phyloP scores from a whole-genome alignment of 2,113 vertebrate species.

The Poicephalus meyeri region DNA sequence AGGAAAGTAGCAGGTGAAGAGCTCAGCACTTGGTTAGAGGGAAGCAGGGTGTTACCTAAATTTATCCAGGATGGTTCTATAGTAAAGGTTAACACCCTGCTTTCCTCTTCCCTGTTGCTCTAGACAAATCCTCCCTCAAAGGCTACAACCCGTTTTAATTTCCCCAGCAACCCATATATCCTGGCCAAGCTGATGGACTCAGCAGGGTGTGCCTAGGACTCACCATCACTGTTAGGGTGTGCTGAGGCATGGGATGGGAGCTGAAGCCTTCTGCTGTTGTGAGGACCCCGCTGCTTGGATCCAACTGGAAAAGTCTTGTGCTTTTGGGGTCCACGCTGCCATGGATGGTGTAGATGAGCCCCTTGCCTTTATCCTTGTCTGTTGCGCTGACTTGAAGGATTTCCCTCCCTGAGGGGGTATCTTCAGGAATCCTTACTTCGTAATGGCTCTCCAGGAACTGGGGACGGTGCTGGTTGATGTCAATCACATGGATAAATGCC shows the following conservation, averaged over 20 bases:
- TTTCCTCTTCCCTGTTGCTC: background rate
- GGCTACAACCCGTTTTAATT: background rate
- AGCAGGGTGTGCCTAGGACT: background rate
- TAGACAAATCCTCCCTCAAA: background rate
- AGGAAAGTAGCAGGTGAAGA: background rate
- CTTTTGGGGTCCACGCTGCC: slow-evolving; percentile 84
- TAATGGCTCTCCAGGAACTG: slow-evolving; percentile 86
- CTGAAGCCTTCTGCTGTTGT: slow-evolving; percentile 84
- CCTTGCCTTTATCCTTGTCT: slow-evolving; percentile 87
- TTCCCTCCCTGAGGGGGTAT: slow-evolving; percentile 84
- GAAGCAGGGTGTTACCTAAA: background rate
- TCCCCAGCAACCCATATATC: background rate
- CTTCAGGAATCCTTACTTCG: slow-evolving; percentile 83
- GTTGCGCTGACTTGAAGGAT: slow-evolving; percentile 85
- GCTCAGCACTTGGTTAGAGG: background rate
- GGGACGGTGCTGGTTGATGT: slow-evolving; percentile 90
- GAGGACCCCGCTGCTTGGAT: slow-evolving; percentile 86
- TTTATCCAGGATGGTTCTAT: background rate
- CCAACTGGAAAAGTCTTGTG: slow-evolving; percentile 86
- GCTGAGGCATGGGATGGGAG: slow-evolving; percentile 78
- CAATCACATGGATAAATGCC: slow-evolving; percentile 89
- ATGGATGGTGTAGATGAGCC: slow-evolving; percentile 89
- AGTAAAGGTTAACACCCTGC: background rate
- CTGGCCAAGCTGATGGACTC: background rate
- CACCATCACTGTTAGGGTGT: slow-evolving; percentile 92